Evolutionary conservation across 2,888 invertebrate species (phyloP).

Genomic region (Xanthorhoe spadicearia): DNA sequence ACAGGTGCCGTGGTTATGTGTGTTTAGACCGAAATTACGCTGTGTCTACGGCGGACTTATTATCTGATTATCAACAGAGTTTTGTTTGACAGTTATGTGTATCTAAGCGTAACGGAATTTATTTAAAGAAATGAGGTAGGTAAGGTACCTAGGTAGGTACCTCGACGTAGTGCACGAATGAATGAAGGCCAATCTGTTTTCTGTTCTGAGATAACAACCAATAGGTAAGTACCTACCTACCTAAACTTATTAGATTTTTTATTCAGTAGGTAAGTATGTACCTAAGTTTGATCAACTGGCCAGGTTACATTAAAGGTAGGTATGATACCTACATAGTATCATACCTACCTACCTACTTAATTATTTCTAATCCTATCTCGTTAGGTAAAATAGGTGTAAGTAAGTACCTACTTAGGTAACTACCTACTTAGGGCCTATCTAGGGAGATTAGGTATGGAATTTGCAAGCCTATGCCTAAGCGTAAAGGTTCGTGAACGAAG

Average conservation of each 20-base stretch:
- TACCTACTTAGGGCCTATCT: neutral
- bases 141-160: neutral
- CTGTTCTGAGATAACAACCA: too few relatives aligned
- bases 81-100: conserved; percentile 41
- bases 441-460: conserved; percentile 17
- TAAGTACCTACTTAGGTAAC: neutral
- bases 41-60: conserved; percentile 51
- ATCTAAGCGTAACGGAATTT: conserved; percentile 4
- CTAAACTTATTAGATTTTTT: too few relatives aligned
- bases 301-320: too few relatives aligned
- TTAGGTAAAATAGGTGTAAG: neutral
- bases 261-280: too few relatives aligned
- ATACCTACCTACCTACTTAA: too few relatives aligned
- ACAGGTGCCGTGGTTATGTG: conserved; percentile 63
- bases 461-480: conserved; percentile 34
- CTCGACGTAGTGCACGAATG: neutral
- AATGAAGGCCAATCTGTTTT: neutral
- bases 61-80: conserved; percentile 54
- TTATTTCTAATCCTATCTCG: neutral
- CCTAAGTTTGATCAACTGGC: too few relatives aligned
- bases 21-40: conserved; percentile 68
- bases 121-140: neutral
- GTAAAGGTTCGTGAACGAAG: conserved; percentile 31
- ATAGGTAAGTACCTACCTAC: too few relatives aligned
- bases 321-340: too few relatives aligned